Evolutionary conservation across 2,888 invertebrate genomes (phyloP).

Genomic region (Ernsta delagoae): DNA sequence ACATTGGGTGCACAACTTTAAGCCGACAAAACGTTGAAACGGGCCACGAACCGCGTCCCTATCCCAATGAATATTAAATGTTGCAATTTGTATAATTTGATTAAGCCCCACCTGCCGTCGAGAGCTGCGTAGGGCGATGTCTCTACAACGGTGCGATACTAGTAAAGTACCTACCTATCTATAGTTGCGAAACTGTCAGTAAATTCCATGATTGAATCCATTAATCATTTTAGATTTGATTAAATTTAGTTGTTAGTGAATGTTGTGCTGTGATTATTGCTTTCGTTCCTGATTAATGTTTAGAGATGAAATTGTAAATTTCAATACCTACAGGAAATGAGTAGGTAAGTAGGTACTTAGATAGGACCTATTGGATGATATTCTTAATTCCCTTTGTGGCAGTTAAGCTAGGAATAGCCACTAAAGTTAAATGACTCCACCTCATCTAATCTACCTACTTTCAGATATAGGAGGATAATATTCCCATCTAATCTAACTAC

Average conservation of each 20-base stretch:
- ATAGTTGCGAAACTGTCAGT: conserved; percentile 17
- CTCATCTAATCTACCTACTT: too few relatives aligned
- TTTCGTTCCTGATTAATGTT: conserved; percentile 17
- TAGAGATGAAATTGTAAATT: not conserved
- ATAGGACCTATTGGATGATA: too few relatives aligned
- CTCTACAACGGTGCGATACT: conserved; percentile 6
- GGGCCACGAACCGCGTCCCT: conserved; percentile 52
- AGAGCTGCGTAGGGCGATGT: conserved; percentile 23
- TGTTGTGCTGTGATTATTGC: conserved; percentile 20
- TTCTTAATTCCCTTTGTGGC: too few relatives aligned
- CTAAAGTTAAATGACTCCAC: too few relatives aligned
- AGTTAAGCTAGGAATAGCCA: too few relatives aligned
- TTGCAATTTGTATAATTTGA: conserved; percentile 84
- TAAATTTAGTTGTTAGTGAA: conserved; percentile 26
- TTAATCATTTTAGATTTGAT: conserved; percentile 32
- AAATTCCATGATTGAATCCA: conserved; percentile 24
- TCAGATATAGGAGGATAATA: too few relatives aligned
- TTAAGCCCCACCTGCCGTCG: conserved; percentile 62
- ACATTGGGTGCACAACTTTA: conserved; percentile 1
- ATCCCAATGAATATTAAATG: conserved; percentile 80
- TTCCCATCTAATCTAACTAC: too few relatives aligned
- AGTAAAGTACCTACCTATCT: not conserved
- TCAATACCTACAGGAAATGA: not conserved
- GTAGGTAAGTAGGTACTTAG: not conserved
- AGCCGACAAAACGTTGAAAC: conserved; percentile 13